Conservation (phyloP, 2,888 invertebrate species). For the Agrochola circellaris region DNA sequence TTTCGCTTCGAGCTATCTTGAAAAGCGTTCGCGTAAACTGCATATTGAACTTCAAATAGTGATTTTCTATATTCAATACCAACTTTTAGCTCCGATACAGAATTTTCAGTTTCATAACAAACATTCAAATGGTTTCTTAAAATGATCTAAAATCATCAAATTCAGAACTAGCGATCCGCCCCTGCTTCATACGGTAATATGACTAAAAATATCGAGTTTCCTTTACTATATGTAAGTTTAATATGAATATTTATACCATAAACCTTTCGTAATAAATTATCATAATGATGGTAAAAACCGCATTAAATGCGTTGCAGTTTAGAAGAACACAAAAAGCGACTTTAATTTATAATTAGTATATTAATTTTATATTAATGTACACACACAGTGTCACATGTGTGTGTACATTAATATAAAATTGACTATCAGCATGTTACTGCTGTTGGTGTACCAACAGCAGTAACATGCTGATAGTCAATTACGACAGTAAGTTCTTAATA, state of each 20-base stretch:
- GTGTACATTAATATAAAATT: too few species aligned
- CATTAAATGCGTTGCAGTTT: too few species aligned
- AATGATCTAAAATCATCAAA: neutral
- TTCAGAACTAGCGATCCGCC: neutral
- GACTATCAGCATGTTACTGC: too few species aligned
- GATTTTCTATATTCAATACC: neutral
- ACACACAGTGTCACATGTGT: too few species aligned
- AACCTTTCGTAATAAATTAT: too few species aligned
- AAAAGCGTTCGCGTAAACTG: slow-evolving; percentile 7
- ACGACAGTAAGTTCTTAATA: slow-evolving; percentile 89
- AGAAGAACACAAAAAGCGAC: too few species aligned
- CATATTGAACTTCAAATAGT: slow-evolving; percentile 16
- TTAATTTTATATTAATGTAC: too few species aligned
- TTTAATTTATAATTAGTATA: too few species aligned
- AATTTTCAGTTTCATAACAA: neutral
- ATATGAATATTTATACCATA: neutral
- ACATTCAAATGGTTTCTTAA: neutral
- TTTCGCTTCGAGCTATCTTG: slow-evolving; percentile 48
- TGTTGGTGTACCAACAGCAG: slow-evolving; percentile 88
- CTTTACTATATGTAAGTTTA: neutral
- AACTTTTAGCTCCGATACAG: neutral
- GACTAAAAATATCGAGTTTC: neutral
- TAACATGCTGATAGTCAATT: slow-evolving; percentile 93
- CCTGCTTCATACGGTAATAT: neutral
- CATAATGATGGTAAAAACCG: too few species aligned